These are phyloP conservation scores for Trypoxylus dichotomus DNA, from an alignment of 1,140 invertebrate genomes.

Conservation along the genomic window DNA sequence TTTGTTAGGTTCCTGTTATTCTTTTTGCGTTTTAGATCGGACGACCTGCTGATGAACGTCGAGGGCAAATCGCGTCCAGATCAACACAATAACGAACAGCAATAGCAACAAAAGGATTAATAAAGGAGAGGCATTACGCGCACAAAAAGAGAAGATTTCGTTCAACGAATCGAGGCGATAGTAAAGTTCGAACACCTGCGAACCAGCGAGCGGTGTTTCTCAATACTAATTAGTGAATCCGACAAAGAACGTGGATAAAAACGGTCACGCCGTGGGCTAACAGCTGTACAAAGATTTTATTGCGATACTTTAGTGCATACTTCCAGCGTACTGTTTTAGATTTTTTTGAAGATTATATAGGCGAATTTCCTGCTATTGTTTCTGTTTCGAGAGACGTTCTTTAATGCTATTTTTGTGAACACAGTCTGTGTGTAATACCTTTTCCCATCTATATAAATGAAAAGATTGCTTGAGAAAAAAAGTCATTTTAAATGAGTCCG, in stretches of 20 bases:
- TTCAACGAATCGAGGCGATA: slow-evolving; percentile 25
- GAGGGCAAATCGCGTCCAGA: neutral
- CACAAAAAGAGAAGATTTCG: neutral
- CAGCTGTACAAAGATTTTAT: neutral
- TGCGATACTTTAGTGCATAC: no score
- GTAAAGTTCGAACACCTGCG: slow-evolving; percentile 30
- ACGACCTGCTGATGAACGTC: neutral
- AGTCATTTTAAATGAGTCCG: no score
- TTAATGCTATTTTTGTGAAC: no score
- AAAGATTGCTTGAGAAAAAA: no score
- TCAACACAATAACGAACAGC: neutral
- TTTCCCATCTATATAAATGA: no score
- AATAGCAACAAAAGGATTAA: neutral
- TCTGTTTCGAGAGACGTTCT: no score
- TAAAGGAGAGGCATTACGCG: neutral
- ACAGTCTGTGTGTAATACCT: no score
- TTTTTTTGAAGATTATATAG: no score
- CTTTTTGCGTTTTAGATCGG: neutral
- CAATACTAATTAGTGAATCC: slow-evolving; percentile 32
- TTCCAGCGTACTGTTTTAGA: no score
- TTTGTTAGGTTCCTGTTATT: neutral
- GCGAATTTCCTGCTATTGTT: no score
- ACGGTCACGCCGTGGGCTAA: neutral
- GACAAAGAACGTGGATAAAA: slow-evolving; percentile 9
- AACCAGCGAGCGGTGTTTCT: slow-evolving; percentile 29